Conservation (phyloP, 35 echinoderm and acorn worm genomes). For the Holothuria glaberrima region DNA sequence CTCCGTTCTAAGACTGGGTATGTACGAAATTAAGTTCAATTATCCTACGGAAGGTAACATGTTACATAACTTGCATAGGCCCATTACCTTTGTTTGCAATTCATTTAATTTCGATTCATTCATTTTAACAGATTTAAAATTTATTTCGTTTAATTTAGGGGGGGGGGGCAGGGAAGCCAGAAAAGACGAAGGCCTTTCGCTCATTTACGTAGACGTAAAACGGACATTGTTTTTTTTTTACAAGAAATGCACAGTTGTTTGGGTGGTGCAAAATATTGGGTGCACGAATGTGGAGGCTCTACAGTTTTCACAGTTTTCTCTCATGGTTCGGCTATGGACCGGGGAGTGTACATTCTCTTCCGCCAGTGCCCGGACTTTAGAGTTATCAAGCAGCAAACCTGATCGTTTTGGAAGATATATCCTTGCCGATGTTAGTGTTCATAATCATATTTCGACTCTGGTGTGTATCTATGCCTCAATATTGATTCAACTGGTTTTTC, state of each 20-base stretch:
- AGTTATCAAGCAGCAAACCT: too few relatives aligned
- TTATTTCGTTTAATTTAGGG: neutral
- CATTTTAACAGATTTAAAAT: neutral
- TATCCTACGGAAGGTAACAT: too few relatives aligned
- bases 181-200: slow-evolving; percentile 15
- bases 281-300: slow-evolving; percentile 16
- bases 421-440: neutral
- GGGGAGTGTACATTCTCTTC: neutral
- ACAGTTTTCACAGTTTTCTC: neutral
- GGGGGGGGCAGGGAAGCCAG: neutral
- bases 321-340: neutral
- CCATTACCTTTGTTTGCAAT: too few relatives aligned
- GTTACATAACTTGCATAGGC: too few relatives aligned
- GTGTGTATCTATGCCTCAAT: slow-evolving; percentile 26
- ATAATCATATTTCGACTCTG: neutral
- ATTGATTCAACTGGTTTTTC: neutral
- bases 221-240: slow-evolving; percentile 27
- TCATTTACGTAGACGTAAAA: slow-evolving; percentile 25
- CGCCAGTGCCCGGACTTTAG: too few relatives aligned
- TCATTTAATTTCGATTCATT: neutral
- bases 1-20: too few relatives aligned
- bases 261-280: neutral
- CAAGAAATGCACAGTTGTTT: slow-evolving; percentile 31
- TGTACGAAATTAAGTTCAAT: too few relatives aligned
- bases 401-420: neutral